Conservation (phyloP, 2,113 vertebrate genomes). For the Poecilia latipinna region DNA sequence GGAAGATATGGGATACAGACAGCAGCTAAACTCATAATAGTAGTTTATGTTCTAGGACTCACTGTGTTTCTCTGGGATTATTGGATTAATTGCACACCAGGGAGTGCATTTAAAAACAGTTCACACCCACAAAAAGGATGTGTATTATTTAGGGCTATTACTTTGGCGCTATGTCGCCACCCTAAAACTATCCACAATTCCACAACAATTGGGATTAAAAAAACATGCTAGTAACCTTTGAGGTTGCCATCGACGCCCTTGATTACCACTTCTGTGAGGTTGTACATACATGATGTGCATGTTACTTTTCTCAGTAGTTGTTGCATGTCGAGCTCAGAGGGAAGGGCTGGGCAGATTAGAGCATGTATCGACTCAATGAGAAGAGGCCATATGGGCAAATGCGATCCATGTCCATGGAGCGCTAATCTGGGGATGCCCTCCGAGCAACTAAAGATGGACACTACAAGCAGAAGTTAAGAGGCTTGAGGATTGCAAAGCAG, state of each 20-base stretch:
- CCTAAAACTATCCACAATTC: not conserved
- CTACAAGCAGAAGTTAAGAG: slow-evolving; percentile 66
- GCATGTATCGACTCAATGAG: slow-evolving; percentile 74
- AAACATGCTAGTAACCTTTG: not conserved
- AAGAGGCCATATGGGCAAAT: slow-evolving; percentile 77
- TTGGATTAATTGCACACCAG: slow-evolving; percentile 58
- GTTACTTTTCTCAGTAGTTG: slow-evolving; percentile 60
- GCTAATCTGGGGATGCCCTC: slow-evolving; percentile 78
- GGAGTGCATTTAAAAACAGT: slow-evolving; percentile 31
- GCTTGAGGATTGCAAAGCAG: slow-evolving; percentile 69
- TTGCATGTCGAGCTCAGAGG: slow-evolving; percentile 73
- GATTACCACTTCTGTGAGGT: slow-evolving; percentile 5
- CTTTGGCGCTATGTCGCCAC: not conserved
- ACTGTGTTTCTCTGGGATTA: slow-evolving; percentile 36
- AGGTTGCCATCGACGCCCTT: slow-evolving; percentile 7
- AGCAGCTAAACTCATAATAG: slow-evolving; percentile 40
- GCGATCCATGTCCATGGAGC: slow-evolving; percentile 74
- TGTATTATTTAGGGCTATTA: slow-evolving; percentile 11
- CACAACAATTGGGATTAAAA: not conserved
- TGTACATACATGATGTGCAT: slow-evolving; percentile 35
- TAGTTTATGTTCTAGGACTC: slow-evolving; percentile 47
- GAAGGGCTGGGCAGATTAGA: slow-evolving; percentile 73
- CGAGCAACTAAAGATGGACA: slow-evolving; percentile 74
- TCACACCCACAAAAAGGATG: slow-evolving; percentile 23
- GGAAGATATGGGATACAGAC: slow-evolving; percentile 27